phyloP scores from a whole-genome alignment of 2,797 vertebrate species.

The Sebastes hubbsi region DNA sequence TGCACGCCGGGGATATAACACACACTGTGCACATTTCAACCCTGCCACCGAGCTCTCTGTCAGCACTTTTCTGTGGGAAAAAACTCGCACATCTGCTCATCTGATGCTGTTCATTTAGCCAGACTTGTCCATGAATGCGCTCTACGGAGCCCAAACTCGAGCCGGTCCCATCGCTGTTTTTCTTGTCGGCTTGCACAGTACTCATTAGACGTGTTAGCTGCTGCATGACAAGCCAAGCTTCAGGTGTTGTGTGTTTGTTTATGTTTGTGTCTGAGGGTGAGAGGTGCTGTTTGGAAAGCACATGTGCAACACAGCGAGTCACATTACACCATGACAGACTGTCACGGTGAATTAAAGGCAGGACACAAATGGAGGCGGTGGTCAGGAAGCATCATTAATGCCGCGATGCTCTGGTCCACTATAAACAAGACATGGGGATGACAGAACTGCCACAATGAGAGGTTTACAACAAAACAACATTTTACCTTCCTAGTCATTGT shows the following conservation, averaged over 20 bases:
- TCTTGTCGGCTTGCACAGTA: neutral
- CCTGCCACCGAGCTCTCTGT: slow-evolving; percentile 53
- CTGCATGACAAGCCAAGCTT: slow-evolving; percentile 42
- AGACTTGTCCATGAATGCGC: slow-evolving; percentile 48
- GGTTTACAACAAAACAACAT: neutral
- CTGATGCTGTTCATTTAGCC: slow-evolving; percentile 60
- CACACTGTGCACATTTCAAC: slow-evolving; percentile 53
- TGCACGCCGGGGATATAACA: slow-evolving; percentile 47
- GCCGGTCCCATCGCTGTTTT: slow-evolving; percentile 25
- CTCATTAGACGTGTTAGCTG: slow-evolving; percentile 41
- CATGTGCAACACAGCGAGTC: slow-evolving; percentile 67
- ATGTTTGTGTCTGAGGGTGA: slow-evolving; percentile 52
- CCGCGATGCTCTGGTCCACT: neutral
- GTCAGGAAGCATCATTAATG: slow-evolving; percentile 65
- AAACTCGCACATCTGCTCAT: slow-evolving; percentile 64
- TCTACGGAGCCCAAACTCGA: slow-evolving; percentile 36
- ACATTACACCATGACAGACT: slow-evolving; percentile 68
- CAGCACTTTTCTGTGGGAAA: slow-evolving; percentile 56
- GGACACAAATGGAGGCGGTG: slow-evolving; percentile 39
- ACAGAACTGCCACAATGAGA: neutral
- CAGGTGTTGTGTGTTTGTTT: slow-evolving; percentile 63
- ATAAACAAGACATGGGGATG: neutral
- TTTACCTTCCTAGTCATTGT: neutral
- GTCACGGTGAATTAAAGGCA: slow-evolving; percentile 69
- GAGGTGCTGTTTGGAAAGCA: slow-evolving; percentile 62